Evolutionary conservation across 2,797 vertebrate genomes (phyloP).

Genomic region (Choloepus didactylus): DNA sequence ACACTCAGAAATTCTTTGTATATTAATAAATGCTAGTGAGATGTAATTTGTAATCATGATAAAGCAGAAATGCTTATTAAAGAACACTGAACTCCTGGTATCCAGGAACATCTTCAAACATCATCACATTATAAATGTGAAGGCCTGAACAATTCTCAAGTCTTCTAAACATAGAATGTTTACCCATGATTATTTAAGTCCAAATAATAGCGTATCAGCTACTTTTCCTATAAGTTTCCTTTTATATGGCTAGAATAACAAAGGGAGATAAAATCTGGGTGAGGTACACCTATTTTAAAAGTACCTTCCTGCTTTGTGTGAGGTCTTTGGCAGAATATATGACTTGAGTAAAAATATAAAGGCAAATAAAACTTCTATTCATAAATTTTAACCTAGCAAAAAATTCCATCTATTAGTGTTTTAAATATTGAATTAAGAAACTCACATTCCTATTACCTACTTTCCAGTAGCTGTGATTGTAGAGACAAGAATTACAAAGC

Average conservation of each 20-base stretch:
- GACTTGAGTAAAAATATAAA: background rate
- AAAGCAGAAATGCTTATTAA: background rate
- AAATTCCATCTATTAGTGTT: background rate
- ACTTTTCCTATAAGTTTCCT: background rate
- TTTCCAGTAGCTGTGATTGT: background rate
- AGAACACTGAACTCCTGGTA: background rate
- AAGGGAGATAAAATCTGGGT: background rate
- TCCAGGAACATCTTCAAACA: background rate
- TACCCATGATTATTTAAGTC: background rate
- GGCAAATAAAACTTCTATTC: background rate
- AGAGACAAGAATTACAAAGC: background rate
- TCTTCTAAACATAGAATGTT: background rate
- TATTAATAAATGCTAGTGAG: background rate
- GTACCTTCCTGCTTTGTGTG: background rate
- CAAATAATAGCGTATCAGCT: background rate
- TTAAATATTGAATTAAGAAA: conserved; percentile 14
- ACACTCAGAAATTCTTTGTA: background rate
- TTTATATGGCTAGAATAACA: background rate
- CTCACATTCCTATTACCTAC: background rate
- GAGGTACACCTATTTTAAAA: background rate
- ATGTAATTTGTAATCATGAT: background rate
- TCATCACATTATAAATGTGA: background rate
- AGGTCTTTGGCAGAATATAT: background rate
- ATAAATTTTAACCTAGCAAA: background rate
- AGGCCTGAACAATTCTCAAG: background rate